Conservation (phyloP, 92 coral and sea anemone species). For the Ricordea florida region DNA sequence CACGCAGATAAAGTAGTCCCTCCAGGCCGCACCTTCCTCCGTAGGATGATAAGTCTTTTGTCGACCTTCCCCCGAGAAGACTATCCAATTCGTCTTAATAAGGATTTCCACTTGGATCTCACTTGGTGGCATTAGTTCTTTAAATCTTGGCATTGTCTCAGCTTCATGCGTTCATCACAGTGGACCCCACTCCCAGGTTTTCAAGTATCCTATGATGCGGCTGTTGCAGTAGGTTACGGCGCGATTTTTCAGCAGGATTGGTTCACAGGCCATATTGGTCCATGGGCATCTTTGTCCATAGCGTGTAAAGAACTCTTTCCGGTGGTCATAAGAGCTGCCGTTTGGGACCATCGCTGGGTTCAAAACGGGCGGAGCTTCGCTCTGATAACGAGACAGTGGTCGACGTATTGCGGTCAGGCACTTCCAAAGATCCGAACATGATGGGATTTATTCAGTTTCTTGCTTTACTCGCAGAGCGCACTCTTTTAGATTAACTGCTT, state of each 20-base stretch:
- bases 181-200: conserved; percentile 24
- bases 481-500: neutral
- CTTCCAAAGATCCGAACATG: conserved; percentile 1
- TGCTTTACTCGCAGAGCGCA: neutral
- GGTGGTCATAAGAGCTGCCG: neutral
- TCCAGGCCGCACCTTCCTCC: conserved; percentile 20
- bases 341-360: neutral
- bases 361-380: neutral
- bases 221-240: conserved; percentile 1
- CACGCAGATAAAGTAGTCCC: conserved; percentile 13
- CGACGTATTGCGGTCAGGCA: neutral
- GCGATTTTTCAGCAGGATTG: neutral
- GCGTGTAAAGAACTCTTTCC: conserved; percentile 27
- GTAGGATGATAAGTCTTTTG: neutral
- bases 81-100: neutral
- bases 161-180: neutral
- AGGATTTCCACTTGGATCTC: neutral
- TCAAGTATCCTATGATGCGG: conserved; percentile 1
- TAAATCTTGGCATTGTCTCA: neutral
- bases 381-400: conserved; percentile 3
- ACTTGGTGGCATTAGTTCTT: conserved; percentile 10
- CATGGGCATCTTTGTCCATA: neutral
- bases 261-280: conserved; percentile 3
- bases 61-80: neutral
- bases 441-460: neutral